These are phyloP conservation scores for Hypotaenidia philippensis DNA, from an alignment of 2,797 vertebrate species.

Conservation along the genomic window DNA sequence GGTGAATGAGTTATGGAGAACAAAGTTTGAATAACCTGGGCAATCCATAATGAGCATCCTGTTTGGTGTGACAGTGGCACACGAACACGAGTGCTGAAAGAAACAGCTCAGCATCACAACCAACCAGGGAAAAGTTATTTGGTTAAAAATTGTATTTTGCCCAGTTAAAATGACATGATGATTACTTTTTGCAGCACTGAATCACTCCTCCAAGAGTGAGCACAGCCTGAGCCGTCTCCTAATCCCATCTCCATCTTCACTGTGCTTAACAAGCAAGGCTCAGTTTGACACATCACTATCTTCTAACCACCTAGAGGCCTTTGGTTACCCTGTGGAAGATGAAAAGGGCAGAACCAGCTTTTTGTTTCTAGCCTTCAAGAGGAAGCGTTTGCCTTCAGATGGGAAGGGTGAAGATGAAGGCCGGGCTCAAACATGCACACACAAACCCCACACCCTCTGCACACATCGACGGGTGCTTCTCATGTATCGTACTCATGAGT, in stretches of 20 bases:
- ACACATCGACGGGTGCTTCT: fast-evolving
- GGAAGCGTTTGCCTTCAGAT: neutral
- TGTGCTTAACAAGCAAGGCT: neutral
- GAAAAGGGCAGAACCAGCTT: neutral
- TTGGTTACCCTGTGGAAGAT: too few species aligned
- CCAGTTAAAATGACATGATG: neutral
- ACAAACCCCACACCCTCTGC: fast-evolving
- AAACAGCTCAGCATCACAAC: neutral
- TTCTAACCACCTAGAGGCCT: neutral
- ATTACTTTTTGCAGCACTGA: neutral
- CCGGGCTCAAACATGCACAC: fast-evolving
- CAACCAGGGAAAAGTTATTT: neutral
- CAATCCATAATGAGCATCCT: neutral
- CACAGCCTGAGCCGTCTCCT: neutral
- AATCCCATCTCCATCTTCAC: neutral
- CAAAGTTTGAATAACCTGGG: neutral
- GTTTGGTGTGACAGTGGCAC: neutral
- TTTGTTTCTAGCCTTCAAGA: neutral
- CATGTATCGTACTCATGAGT: neutral
- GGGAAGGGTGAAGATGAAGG: neutral
- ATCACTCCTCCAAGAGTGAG: neutral
- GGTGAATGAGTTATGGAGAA: neutral
- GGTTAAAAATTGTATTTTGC: neutral
- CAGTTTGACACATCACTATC: neutral
- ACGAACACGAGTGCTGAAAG: neutral